phyloP scores from a whole-genome alignment of 2,113 vertebrate species.

The Pelobates fuscus region DNA sequence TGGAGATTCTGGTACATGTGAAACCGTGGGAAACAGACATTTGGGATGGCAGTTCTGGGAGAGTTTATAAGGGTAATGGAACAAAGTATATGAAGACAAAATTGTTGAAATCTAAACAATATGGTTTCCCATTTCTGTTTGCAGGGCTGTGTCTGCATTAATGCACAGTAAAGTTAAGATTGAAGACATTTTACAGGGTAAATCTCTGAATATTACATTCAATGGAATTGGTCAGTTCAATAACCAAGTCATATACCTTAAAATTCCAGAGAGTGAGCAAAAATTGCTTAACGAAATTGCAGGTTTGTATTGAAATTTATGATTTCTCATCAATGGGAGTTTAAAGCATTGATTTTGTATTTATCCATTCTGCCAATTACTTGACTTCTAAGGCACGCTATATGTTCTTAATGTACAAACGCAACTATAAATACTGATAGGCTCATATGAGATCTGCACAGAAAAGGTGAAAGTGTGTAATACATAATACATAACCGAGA shows the following conservation, averaged over 20 bases:
- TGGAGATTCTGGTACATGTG: too few relatives aligned
- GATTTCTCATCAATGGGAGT: background rate
- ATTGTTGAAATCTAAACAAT: too few relatives aligned
- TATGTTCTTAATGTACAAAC: background rate
- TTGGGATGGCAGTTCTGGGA: too few relatives aligned
- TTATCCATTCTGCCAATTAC: background rate
- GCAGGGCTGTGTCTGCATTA: conserved; percentile 54
- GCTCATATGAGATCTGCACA: background rate
- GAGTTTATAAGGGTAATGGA: too few relatives aligned
- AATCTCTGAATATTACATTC: conserved; percentile 53
- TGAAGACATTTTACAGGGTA: conserved; percentile 54
- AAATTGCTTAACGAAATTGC: conserved; percentile 48
- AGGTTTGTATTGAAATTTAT: conserved; percentile 11
- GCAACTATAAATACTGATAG: background rate
- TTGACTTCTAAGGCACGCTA: background rate
- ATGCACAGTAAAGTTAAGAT: conserved; percentile 59
- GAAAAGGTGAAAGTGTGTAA: background rate
- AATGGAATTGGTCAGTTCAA: conserved; percentile 57
- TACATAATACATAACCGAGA: too few relatives aligned
- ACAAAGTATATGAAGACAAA: too few relatives aligned
- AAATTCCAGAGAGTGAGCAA: conserved; percentile 54
- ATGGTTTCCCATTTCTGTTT: too few relatives aligned
- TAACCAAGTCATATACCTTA: conserved; percentile 56
- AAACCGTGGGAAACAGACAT: too few relatives aligned
- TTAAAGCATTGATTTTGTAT: background rate